A percentile compares a stretch with the other conserved stretches of the same genome.
Evolutionary conservation across 2,888 invertebrate genomes (phyloP).

Genomic region (Lagria hirta): DNA sequence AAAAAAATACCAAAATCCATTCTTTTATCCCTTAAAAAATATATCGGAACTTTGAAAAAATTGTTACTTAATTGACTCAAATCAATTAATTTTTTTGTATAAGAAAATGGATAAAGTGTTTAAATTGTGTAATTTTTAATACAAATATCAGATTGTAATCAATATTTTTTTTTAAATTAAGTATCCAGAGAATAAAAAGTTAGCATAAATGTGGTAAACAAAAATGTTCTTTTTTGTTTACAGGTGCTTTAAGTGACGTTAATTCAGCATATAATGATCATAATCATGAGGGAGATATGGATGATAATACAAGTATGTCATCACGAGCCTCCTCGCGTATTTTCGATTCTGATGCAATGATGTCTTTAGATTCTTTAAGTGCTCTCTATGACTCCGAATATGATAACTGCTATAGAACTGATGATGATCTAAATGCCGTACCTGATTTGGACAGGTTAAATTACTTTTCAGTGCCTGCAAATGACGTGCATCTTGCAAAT

Average conservation of each 20-base stretch:
- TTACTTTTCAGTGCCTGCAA: slow-evolving; percentile 54
- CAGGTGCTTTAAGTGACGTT: slow-evolving; percentile 79
- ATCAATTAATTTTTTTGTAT: no score
- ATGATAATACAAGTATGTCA: slow-evolving; percentile 75
- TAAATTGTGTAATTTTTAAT: no score
- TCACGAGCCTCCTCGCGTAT: slow-evolving; percentile 82
- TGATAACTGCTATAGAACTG: slow-evolving; percentile 63
- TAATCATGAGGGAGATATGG: slow-evolving; percentile 58
- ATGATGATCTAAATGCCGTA: slow-evolving; percentile 54
- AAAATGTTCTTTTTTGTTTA: no score
- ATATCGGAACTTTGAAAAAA: no score
- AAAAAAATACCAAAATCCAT: no score
- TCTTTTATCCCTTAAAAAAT: no score
- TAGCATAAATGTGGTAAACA: no score
- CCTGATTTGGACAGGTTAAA: slow-evolving; percentile 54
- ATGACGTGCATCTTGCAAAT: slow-evolving; percentile 69
- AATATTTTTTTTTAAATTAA: no score
- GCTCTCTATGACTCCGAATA: slow-evolving; percentile 80
- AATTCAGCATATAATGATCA: slow-evolving; percentile 76
- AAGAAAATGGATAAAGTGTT: no score
- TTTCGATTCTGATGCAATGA: slow-evolving; percentile 74
- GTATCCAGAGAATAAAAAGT: no score
- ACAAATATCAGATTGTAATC: no score
- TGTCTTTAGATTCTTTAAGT: slow-evolving; percentile 77
- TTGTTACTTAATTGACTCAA: no score